Conservation (phyloP, 2,888 invertebrate species). For the Dicyrtoma fusca region DNA sequence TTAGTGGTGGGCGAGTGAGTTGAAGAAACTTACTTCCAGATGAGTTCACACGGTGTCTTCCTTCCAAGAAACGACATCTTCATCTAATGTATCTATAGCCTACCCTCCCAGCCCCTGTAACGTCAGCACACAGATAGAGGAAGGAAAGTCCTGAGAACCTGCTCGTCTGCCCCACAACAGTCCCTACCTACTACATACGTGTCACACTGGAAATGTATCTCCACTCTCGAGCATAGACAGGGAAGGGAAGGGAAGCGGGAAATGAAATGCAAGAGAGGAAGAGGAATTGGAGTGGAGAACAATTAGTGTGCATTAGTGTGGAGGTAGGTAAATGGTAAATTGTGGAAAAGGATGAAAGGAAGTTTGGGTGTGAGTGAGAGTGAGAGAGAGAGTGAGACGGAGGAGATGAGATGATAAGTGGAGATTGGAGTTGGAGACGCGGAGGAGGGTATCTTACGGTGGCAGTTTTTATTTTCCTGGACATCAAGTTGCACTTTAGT, state of each 20-base stretch:
- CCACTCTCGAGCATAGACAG: slow-evolving; percentile 1
- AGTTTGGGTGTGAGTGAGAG: slow-evolving; percentile 15
- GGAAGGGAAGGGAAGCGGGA: slow-evolving; percentile 6
- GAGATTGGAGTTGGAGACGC: slow-evolving; percentile 29
- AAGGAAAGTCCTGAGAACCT: no score
- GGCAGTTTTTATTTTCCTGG: slow-evolving; percentile 56
- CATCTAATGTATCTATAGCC: no score
- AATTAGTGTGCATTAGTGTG: slow-evolving; percentile 45
- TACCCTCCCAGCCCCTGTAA: no score
- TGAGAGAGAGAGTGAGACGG: slow-evolving; percentile 18
- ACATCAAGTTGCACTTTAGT: slow-evolving; percentile 57
- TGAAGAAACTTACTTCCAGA: slow-evolving; percentile 14
- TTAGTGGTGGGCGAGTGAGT: slow-evolving; percentile 1
- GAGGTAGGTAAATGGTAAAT: slow-evolving; percentile 27
- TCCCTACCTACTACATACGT: no score
- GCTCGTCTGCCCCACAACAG: no score
- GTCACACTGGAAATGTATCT: no score
- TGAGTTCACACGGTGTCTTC: slow-evolving; percentile 7
- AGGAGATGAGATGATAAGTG: slow-evolving; percentile 41
- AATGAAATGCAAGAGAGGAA: neutral
- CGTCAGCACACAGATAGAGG: no score
- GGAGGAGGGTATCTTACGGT: slow-evolving; percentile 43
- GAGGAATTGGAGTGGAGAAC: slow-evolving; percentile 29
- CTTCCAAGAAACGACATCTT: no score
- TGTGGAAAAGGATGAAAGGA: slow-evolving; percentile 8